These are phyloP conservation scores for Melinopterus prodromus DNA, from an alignment of 2,888 invertebrate genomes.

Conservation along the genomic window DNA sequence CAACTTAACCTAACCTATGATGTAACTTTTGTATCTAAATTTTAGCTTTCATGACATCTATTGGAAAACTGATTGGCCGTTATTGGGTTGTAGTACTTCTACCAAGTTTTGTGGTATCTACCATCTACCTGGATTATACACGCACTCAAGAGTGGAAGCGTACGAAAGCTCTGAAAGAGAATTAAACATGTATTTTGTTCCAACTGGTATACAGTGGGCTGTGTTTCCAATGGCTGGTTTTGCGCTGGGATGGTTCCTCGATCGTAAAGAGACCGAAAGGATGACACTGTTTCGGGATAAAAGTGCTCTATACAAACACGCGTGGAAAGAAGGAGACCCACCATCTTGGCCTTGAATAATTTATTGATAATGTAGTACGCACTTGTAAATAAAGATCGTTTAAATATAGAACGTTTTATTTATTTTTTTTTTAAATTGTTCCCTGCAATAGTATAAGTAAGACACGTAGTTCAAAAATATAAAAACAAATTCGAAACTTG, in stretches of 20 bases:
- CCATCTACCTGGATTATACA: slow-evolving; percentile 77
- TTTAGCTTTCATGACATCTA: slow-evolving; percentile 63
- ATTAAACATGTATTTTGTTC: slow-evolving; percentile 67
- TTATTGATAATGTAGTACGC: slow-evolving; percentile 25
- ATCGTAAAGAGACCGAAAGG: slow-evolving; percentile 74
- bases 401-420: slow-evolving; percentile 15
- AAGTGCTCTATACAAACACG: slow-evolving; percentile 78
- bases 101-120: slow-evolving; percentile 66
- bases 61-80: slow-evolving; percentile 63
- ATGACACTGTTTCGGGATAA: slow-evolving; percentile 80
- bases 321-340: slow-evolving; percentile 69
- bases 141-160: slow-evolving; percentile 78
- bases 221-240: slow-evolving; percentile 67
- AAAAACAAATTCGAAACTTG: no score
- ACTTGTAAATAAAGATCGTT: slow-evolving; percentile 25
- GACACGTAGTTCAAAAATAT: no score
- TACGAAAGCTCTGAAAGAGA: slow-evolving; percentile 41
- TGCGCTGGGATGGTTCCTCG: slow-evolving; percentile 70
- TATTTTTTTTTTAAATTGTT: neutral
- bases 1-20: slow-evolving; percentile 35
- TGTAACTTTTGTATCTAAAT: slow-evolving; percentile 39
- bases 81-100: slow-evolving; percentile 75
- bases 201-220: slow-evolving; percentile 61
- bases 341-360: slow-evolving; percentile 74
- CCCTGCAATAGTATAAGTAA: no score